Conservation (phyloP, 2,113 vertebrate species). For the Pheucticus melanocephalus region DNA sequence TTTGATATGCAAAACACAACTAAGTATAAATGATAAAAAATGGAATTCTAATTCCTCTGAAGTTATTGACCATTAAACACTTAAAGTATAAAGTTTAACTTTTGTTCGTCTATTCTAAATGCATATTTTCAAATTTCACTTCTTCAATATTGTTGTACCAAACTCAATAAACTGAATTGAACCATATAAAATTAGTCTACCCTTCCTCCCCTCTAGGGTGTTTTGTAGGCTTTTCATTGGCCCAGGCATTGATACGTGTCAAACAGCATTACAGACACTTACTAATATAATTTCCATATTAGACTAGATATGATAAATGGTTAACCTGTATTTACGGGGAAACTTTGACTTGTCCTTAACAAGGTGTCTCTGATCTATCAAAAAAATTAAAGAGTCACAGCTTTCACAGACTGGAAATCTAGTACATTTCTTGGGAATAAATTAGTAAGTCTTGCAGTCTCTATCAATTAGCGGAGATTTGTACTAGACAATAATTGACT, state of each 20-base stretch:
- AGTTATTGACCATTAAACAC: background rate
- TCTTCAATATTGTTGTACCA: background rate
- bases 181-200: background rate
- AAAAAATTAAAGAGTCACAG: background rate
- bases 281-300: background rate
- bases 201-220: fast-evolving
- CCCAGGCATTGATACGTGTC: background rate
- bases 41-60: background rate
- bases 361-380: background rate
- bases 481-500: background rate
- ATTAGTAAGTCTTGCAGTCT: background rate
- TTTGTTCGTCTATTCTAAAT: background rate
- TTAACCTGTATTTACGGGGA: background rate
- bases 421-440: background rate
- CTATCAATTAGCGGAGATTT: background rate
- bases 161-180: background rate
- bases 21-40: background rate
- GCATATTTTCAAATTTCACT: background rate
- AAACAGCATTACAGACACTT: background rate
- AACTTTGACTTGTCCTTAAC: background rate
- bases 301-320: background rate
- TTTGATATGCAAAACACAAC: background rate
- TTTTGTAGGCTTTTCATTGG: background rate
- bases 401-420: background rate
- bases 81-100: background rate